These are phyloP conservation scores for Penaeus japonicus DNA, from an alignment of 1,140 invertebrate species.

Conservation along the genomic window DNA sequence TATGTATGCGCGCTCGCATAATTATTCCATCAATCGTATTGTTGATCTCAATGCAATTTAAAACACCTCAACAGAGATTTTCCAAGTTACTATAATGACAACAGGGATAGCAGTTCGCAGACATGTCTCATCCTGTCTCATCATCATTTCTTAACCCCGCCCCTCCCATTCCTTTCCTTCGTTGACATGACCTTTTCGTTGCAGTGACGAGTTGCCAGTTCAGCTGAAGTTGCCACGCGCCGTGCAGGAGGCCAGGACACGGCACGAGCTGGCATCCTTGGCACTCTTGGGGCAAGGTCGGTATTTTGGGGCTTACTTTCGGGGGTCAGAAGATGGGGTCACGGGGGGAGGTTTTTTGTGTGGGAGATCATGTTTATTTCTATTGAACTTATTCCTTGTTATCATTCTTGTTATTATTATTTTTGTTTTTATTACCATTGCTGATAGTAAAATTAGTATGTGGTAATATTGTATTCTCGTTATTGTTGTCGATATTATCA, in stretches of 20 bases:
- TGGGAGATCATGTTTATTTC: no score
- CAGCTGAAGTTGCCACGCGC: slow-evolving; percentile 84
- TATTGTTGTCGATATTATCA: neutral
- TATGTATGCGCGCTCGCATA: neutral
- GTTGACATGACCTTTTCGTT: slow-evolving; percentile 61
- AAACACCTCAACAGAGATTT: neutral
- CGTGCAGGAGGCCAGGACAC: slow-evolving; percentile 83
- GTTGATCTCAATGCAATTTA: no score
- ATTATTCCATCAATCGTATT: neutral
- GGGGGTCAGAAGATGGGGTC: no score
- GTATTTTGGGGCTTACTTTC: no score
- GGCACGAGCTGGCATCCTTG: slow-evolving; percentile 87
- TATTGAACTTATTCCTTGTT: no score
- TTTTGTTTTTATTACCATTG: neutral
- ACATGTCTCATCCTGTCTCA: neutral
- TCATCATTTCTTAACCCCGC: neutral
- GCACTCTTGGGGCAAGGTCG: slow-evolving; percentile 87
- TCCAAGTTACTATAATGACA: no score
- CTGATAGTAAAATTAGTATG: neutral
- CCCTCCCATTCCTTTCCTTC: neutral
- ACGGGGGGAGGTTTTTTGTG: no score
- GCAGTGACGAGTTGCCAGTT: slow-evolving; percentile 91
- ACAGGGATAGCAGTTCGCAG: no score
- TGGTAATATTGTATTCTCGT: neutral
- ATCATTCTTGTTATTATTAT: slow-evolving; percentile 34